Conservation (phyloP, 2,797 vertebrate species). For the Hephaestus fuliginosus region DNA sequence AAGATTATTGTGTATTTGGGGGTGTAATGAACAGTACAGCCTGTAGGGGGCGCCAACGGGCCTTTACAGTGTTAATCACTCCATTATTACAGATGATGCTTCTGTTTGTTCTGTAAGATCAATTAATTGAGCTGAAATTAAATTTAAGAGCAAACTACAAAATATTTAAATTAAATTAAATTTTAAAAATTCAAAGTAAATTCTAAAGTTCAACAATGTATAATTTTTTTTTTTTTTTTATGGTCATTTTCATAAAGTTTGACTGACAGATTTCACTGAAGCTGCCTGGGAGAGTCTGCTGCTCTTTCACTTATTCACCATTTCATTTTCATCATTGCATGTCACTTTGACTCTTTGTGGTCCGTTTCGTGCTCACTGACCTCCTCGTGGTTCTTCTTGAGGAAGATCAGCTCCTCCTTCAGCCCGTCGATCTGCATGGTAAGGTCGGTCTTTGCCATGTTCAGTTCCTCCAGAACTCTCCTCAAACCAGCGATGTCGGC, state of each 20-base stretch:
- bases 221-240: not conserved
- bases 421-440: conserved; percentile 78
- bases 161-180: too few species aligned
- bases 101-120: not conserved
- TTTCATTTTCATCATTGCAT: not conserved
- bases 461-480: conserved; percentile 78
- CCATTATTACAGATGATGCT: too few species aligned
- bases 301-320: not conserved
- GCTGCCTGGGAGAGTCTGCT: too few species aligned
- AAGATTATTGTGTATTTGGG: not conserved
- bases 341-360: too few species aligned
- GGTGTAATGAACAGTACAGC: not conserved
- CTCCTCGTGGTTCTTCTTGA: conserved; percentile 84
- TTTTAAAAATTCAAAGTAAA: too few species aligned
- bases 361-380: conserved; percentile 41
- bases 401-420: conserved; percentile 79
- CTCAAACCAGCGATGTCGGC: conserved; percentile 77
- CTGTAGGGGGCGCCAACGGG: not conserved
- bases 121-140: not conserved
- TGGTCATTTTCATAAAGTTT: too few species aligned
- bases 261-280: too few species aligned
- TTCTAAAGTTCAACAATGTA: not conserved
- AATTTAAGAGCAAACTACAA: too few species aligned
- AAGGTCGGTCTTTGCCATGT: conserved; percentile 69
- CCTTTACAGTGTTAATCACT: not conserved